Evolutionary conservation across 2,797 vertebrate species (phyloP).

Genomic region (Buceros bicornis): DNA sequence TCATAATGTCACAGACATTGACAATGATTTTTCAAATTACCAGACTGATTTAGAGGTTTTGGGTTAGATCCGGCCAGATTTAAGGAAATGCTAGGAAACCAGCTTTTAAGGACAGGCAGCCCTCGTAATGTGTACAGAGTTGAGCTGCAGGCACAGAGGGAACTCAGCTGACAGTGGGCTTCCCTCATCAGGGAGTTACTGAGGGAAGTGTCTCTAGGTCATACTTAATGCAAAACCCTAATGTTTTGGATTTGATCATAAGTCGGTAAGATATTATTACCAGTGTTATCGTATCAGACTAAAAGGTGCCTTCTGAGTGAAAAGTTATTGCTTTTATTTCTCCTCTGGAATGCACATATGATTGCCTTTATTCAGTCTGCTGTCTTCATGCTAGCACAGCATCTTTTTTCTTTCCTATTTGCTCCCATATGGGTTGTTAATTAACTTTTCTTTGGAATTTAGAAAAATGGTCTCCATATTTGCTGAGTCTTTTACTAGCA

Average conservation of each 20-base stretch:
- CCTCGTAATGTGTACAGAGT: not conserved
- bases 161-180: not conserved
- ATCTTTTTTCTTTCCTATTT: slow-evolving; percentile 18
- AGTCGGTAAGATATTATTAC: not conserved
- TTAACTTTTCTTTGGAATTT: slow-evolving; percentile 18
- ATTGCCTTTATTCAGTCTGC: not conserved
- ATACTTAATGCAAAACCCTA: not conserved
- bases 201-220: not conserved
- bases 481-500: not conserved
- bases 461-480: slow-evolving; percentile 12
- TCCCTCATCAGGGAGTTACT: not conserved
- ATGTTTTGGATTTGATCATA: not conserved
- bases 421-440: slow-evolving; percentile 36
- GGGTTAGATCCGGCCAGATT: not conserved
- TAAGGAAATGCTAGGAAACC: not conserved
- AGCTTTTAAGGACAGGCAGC: not conserved
- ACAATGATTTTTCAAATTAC: rapidly evolving
- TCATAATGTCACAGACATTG: rapidly evolving
- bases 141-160: not conserved
- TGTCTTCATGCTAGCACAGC: not conserved
- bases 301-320: not conserved
- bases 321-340: slow-evolving; percentile 10
- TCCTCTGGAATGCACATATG: not conserved
- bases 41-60: not conserved
- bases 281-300: not conserved